Evolutionary conservation across 2,888 invertebrate species (phyloP).

Genomic region (Pristionchus mayeri): DNA sequence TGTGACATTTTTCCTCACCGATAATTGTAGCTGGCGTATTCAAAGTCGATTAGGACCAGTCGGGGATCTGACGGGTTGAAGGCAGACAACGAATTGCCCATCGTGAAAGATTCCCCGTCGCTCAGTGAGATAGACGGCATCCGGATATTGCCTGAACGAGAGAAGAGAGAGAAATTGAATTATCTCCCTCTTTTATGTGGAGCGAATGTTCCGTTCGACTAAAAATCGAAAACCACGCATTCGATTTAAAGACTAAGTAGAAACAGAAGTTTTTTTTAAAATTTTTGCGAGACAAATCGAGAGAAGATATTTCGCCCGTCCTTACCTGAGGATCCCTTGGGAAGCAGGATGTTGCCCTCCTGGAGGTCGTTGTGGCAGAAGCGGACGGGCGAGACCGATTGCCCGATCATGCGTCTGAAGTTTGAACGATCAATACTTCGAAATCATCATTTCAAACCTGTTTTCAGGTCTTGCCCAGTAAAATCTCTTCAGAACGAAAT

Average conservation of each 20-base stretch:
- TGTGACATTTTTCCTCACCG: constrained; percentile 75
- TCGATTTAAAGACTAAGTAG: too few species aligned
- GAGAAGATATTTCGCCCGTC: too few species aligned
- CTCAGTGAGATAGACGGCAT: constrained; percentile 37
- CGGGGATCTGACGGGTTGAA: constrained; percentile 74
- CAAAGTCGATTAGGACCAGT: constrained; percentile 91
- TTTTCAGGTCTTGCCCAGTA: too few species aligned
- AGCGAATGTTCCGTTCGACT: too few species aligned
- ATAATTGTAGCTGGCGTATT: constrained; percentile 95
- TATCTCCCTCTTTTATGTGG: not conserved
- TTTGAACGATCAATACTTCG: too few species aligned
- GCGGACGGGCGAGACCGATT: constrained; percentile 83
- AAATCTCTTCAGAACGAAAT: too few species aligned
- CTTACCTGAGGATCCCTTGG: constrained; percentile 75
- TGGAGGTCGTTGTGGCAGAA: constrained; percentile 78
- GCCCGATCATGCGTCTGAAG: constrained; percentile 63
- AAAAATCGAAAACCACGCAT: too few species aligned
- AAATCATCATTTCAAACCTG: too few species aligned
- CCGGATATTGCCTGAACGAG: constrained; percentile 34
- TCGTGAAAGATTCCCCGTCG: constrained; percentile 36
- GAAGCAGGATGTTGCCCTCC: constrained; percentile 77
- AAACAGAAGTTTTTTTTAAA: too few species aligned
- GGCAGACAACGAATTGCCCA: constrained; percentile 67
- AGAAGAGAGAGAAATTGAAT: too few species aligned
- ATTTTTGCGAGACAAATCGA: too few species aligned